phyloP scores from a whole-genome alignment of 2,797 vertebrate genomes.

The Lagothrix lagotricha region DNA sequence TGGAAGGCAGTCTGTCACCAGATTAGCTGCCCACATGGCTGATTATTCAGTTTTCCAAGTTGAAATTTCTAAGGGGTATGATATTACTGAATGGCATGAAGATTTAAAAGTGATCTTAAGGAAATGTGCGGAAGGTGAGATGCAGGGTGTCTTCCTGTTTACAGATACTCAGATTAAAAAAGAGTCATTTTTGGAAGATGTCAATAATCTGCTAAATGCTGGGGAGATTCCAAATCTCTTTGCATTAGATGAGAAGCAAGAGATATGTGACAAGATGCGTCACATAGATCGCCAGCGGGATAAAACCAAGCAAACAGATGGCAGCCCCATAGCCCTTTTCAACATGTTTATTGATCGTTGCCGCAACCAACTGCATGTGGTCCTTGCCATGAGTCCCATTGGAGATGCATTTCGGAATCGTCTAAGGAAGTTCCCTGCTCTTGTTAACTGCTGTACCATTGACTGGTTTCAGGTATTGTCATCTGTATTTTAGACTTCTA shows the following conservation, averaged over 20 bases:
- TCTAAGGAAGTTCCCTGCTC: slow-evolving; percentile 88
- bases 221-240: slow-evolving; percentile 96
- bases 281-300: slow-evolving; percentile 91
- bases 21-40: slow-evolving; percentile 92
- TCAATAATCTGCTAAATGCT: slow-evolving; percentile 94
- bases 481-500: background rate
- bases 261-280: slow-evolving; percentile 93
- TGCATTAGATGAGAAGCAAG: slow-evolving; percentile 92
- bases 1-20: slow-evolving; percentile 93
- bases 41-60: slow-evolving; percentile 92
- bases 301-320: slow-evolving; percentile 92
- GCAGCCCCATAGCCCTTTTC: slow-evolving; percentile 91
- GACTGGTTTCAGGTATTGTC: slow-evolving; percentile 88
- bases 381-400: slow-evolving; percentile 95
- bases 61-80: slow-evolving; percentile 93
- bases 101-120: slow-evolving; percentile 92
- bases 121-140: slow-evolving; percentile 89
- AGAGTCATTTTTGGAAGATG: slow-evolving; percentile 94
- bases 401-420: slow-evolving; percentile 92
- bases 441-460: slow-evolving; percentile 88
- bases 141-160: slow-evolving; percentile 93
- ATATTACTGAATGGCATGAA: slow-evolving; percentile 90
- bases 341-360: slow-evolving; percentile 95
- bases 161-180: slow-evolving; percentile 94
- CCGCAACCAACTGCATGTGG: slow-evolving; percentile 92